Percentiles rank a stretch among this genome's conserved stretches.
Evolutionary conservation across 2,797 vertebrate genomes (phyloP).

Genomic region (Eulemur rubriventer): DNA sequence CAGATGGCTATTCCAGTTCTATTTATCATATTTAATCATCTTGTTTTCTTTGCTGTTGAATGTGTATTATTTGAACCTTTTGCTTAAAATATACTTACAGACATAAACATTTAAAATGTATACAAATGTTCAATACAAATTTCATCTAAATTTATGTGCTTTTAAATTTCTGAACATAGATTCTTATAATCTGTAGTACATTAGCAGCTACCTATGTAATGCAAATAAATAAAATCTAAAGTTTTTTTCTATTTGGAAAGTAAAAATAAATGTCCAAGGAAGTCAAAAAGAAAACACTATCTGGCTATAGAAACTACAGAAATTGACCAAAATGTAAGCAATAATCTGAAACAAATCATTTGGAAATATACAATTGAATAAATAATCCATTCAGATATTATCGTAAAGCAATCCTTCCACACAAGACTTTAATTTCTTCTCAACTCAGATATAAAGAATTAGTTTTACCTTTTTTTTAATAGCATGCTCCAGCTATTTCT

Average conservation of each 20-base stretch:
- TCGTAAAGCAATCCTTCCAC: conserved; percentile 54
- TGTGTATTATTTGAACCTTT: conserved; percentile 26
- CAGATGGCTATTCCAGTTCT: neutral
- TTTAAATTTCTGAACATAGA: conserved; percentile 63
- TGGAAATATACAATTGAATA: conserved; percentile 50
- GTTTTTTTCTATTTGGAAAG: conserved; percentile 52
- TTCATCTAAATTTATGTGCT: conserved; percentile 77
- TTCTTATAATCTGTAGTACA: conserved; percentile 64
- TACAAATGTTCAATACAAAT: conserved; percentile 66
- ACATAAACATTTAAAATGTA: conserved; percentile 46
- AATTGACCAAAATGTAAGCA: conserved; percentile 35
- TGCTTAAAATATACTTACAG: conserved; percentile 45
- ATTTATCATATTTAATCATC: conserved; percentile 34
- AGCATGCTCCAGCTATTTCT: conserved; percentile 72
- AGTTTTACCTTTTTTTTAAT: conserved; percentile 48
- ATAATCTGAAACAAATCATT: conserved; percentile 52
- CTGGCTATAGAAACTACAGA: conserved; percentile 36
- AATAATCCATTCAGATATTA: neutral
- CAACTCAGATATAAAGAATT: conserved; percentile 12
- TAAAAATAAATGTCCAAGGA: conserved; percentile 57
- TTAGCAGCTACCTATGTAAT: conserved; percentile 58
- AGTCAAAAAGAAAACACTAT: conserved; percentile 33
- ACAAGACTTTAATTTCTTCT: conserved; percentile 47
- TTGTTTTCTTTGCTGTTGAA: conserved; percentile 15
- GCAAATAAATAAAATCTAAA: conserved; percentile 59